Base-by-base conservation (phyloP, 2,797 vertebrate genomes). In the Liasis olivaceus region DNA sequence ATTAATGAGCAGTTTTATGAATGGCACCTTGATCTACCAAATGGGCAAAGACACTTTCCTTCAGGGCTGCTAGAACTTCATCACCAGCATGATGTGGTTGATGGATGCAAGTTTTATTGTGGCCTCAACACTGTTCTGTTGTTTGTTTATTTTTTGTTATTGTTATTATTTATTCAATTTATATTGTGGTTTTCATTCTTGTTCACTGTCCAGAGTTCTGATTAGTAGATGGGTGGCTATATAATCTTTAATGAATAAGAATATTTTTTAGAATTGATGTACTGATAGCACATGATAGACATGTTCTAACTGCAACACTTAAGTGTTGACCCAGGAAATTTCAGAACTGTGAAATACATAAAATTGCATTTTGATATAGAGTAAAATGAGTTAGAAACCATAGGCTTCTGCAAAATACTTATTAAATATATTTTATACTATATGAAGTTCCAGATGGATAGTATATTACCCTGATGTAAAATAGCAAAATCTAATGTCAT, bases 321-420 rank as follows among this genome's bases (percentile, higher is more conserved):
- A 59, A 47, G 20, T 26, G 20, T 72, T 90, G 62, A 63, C 31
- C 89, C 42, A 86, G 62, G 8, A 90, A 90, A 62, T 90, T 51
- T 90, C 66, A 64, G 47, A 13, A 5, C 22, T 88, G n/a, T 90
- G n/a, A 92, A 91, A 89, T 94, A 36, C 59, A 86, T 7, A 92
- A 59, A 93, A 90, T n/a, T 2, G 11, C 59, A 84, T 72, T 17
- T 2, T 93, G 42, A 22, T 91, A 54, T 72, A 90, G 92, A 77
- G 86, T 91, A 92, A 93, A 95, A 91, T 88, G 87, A 84, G 5
- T 93, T 96, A 85, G 92, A 94, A 95, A 28, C 93, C 0, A 0
- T 0, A 2, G 36, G 15, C 89, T 94, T 58, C 54, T 94, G 51
- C 47, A 91, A 58, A 28, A 94, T 94, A 59, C 91, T 51, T 64